A percentile compares a stretch with the other conserved stretches of the same genome.
phyloP scores from a whole-genome alignment of 2,888 invertebrate species.

The Ditula angustiorana region DNA sequence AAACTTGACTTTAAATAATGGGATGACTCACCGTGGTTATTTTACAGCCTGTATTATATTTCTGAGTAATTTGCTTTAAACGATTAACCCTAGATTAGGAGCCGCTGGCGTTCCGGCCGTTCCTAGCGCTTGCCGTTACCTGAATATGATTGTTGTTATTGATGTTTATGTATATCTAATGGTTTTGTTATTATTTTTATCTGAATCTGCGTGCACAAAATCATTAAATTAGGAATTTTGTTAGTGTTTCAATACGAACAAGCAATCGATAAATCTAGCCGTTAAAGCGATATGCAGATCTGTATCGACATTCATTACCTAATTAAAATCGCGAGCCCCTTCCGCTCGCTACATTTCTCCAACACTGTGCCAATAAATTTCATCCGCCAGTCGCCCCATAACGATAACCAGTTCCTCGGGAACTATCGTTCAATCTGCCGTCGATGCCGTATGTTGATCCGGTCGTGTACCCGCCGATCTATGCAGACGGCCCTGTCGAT shows the following conservation, averaged over 20 bases:
- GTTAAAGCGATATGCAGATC: slow-evolving; percentile 84
- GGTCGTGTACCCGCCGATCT: slow-evolving; percentile 84
- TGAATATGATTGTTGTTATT: slow-evolving; percentile 30
- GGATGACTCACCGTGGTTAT: background rate
- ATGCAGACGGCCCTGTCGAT: slow-evolving; percentile 81
- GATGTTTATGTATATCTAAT: slow-evolving; percentile 35
- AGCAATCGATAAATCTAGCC: slow-evolving; percentile 81
- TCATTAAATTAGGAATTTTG: slow-evolving; percentile 68
- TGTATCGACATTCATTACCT: slow-evolving; percentile 86
- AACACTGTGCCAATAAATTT: slow-evolving; percentile 85
- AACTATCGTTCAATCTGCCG: slow-evolving; percentile 86
- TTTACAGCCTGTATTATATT: background rate
- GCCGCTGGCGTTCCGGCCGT: no score
- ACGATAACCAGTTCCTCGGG: slow-evolving; percentile 86
- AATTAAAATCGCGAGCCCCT: slow-evolving; percentile 85
- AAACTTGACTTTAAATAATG: background rate
- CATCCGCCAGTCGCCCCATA: slow-evolving; percentile 85
- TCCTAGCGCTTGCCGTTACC: no score
- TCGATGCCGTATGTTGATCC: slow-evolving; percentile 85
- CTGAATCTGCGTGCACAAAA: slow-evolving; percentile 54
- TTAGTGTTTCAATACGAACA: slow-evolving; percentile 71
- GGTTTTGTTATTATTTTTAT: slow-evolving; percentile 37
- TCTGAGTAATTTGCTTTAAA: slow-evolving; percentile 1
- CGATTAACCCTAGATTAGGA: slow-evolving; percentile 11
- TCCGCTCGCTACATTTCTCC: slow-evolving; percentile 86